A percentile compares a stretch with the other conserved stretches of the same genome.
These are phyloP conservation scores for Setipinna tenuifilis DNA, from an alignment of 2,797 vertebrate species.

Conservation along the genomic window DNA sequence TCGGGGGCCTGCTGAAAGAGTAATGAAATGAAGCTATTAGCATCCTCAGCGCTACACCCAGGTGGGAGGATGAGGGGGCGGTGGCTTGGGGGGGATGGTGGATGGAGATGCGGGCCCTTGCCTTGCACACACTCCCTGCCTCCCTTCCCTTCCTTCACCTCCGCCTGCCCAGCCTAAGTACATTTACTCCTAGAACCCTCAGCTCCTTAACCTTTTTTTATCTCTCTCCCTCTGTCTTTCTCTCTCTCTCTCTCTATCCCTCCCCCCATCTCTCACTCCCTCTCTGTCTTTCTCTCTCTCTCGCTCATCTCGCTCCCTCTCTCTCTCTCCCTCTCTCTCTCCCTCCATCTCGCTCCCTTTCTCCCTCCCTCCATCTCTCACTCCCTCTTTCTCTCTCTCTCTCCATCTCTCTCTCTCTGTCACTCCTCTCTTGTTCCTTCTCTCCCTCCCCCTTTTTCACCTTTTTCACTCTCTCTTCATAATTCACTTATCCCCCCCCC, in stretches of 20 bases:
- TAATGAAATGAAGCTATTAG: constrained; percentile 23
- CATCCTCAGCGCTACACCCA: not conserved
- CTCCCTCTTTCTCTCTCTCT: not conserved
- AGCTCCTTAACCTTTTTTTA: not conserved
- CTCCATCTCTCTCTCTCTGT: not conserved
- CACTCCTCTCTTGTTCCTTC: not conserved
- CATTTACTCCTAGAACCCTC: not conserved
- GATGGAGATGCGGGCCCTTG: not conserved
- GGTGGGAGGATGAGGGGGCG: not conserved
- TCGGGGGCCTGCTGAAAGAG: not conserved
- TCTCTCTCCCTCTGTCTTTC: not conserved
- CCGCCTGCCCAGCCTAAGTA: not conserved
- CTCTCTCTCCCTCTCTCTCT: too few relatives aligned
- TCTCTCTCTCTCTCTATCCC: not conserved
- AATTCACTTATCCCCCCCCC: not conserved
- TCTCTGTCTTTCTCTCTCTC: not conserved
- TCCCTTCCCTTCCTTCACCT: not conserved
- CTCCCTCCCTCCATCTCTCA: too few relatives aligned
- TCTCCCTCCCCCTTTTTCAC: too few relatives aligned
- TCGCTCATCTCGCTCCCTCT: too few relatives aligned
- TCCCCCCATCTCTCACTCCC: not conserved
- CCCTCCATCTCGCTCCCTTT: too few relatives aligned
- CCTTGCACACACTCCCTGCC: not conserved
- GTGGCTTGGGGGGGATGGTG: not conserved
- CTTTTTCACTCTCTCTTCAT: too few relatives aligned